Base-by-base conservation (phyloP, 2,888 invertebrate species). In the Hesperia comma region DNA sequence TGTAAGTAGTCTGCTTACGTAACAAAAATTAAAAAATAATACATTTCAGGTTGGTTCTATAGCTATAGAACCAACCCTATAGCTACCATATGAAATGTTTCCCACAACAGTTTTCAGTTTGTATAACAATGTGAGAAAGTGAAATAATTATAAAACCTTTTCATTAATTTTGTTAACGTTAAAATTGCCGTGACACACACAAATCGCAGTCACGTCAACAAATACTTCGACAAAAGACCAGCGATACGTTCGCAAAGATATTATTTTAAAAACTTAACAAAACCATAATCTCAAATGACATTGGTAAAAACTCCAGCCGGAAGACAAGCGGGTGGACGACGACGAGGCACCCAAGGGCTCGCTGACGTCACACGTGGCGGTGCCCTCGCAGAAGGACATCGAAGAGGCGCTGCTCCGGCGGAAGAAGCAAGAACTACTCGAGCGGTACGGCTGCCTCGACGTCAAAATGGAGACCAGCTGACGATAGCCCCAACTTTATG, bases 321-420 rank as follows among this genome's bases (percentile, higher is more conserved):
- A 92, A 0, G 92, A 92, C 72, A 90, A 83, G 74, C 78, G 91
- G 63, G 76, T 88, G 74, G 87, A 86, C 33, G 90, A 90, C 6
- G 88, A 87, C 5, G 85, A 85, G 81, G 78, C 17, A 71, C 77
- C 0, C 73, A 71, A 10, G 75, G 66, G 75, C 2, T 67, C 75
- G 43, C 79, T 82, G 26, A 84, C 88, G 46, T 86, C 91, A 1
- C 98, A 98, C 84, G 98, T 98, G 55, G 96, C 98, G 7, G 98
- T 99, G 40, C 99, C 99, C 0, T 96, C 97, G 14, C 99, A 99
- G 85, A 96, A 96, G 85, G 98, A 99, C 84, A 96, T 99, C 71
- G 98, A 99, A 82, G 97, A 97, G 78, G 99, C 99, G 0, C 91
- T 99, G 66, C 92, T 99, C 0, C 94, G 95, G 72, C 95, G 97